Evolutionary conservation across 2,113 vertebrate species (phyloP).

Genomic region (Suricata suricatta): DNA sequence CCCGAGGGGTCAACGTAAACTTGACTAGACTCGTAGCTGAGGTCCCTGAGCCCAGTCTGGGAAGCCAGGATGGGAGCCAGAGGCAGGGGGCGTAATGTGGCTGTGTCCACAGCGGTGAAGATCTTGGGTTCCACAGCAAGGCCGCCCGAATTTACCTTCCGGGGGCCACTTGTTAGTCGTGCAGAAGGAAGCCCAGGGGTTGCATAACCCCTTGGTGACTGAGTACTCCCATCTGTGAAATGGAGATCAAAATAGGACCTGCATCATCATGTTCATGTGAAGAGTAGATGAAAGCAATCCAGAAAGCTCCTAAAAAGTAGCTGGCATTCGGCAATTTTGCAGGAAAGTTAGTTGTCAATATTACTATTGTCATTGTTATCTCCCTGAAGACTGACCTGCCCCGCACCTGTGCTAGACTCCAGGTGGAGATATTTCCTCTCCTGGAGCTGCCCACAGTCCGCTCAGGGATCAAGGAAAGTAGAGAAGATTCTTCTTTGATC

Average conservation of each 20-base stretch:
- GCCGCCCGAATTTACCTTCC: not conserved
- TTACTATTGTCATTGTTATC: not conserved
- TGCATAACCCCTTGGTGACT: not conserved
- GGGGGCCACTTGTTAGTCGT: not conserved
- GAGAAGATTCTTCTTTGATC: not conserved
- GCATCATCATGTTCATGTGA: not conserved
- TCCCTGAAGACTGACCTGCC: not conserved
- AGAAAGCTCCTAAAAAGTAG: not conserved
- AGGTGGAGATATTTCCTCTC: not conserved
- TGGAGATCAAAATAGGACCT: not conserved
- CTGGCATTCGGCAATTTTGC: not conserved
- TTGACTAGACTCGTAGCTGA: not conserved
- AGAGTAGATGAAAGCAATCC: not conserved
- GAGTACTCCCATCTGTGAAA: not conserved
- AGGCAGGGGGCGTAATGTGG: accelerated
- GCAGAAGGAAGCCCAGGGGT: too few species aligned
- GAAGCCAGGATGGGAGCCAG: not conserved
- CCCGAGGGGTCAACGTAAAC: not conserved
- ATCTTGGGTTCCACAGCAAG: not conserved
- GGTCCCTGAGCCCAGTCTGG: not conserved
- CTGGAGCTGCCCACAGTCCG: not conserved
- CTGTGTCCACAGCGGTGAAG: not conserved
- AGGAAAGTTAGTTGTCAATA: not conserved
- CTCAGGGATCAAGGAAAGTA: not conserved
- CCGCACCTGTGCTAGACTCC: not conserved